Conservation (phyloP, 1,140 invertebrate genomes). For the Sinonovacula constricta region DNA sequence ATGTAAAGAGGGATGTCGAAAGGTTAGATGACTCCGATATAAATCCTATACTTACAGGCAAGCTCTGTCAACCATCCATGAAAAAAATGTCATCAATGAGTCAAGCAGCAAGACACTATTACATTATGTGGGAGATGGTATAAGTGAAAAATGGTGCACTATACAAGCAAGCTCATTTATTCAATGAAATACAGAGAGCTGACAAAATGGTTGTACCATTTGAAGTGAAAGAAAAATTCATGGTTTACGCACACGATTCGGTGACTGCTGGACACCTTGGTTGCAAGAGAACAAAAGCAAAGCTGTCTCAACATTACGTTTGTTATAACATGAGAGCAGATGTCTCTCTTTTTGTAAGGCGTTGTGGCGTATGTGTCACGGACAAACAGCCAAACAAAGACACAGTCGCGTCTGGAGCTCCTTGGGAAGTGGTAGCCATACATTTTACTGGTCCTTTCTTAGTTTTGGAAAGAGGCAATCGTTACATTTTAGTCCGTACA, state of each 20-base stretch:
- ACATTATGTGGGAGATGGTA: neutral
- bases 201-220: neutral
- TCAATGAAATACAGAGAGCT: slow-evolving; percentile 2
- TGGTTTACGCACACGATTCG: neutral
- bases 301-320: neutral
- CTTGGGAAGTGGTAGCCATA: slow-evolving; percentile 16
- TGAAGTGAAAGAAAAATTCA: neutral
- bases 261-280: neutral
- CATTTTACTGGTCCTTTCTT: slow-evolving; percentile 12
- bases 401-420: neutral
- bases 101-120: slow-evolving; percentile 8
- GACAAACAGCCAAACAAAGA: slow-evolving; percentile 6
- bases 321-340: slow-evolving; percentile 16
- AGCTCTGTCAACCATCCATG: too few relatives aligned
- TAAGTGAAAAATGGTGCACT: neutral
- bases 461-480: neutral
- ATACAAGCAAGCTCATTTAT: neutral
- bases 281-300: slow-evolving; percentile 9
- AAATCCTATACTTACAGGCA: too few relatives aligned
- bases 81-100: neutral
- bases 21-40: too few relatives aligned
- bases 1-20: too few relatives aligned
- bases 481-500: slow-evolving; percentile 10
- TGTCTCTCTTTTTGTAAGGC: neutral
- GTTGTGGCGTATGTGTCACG: slow-evolving; percentile 12